Percentiles rank a stretch among this genome's conserved stretches.
These are phyloP conservation scores for Aquatica leii DNA, from an alignment of 2,888 invertebrate genomes.

Conservation along the genomic window DNA sequence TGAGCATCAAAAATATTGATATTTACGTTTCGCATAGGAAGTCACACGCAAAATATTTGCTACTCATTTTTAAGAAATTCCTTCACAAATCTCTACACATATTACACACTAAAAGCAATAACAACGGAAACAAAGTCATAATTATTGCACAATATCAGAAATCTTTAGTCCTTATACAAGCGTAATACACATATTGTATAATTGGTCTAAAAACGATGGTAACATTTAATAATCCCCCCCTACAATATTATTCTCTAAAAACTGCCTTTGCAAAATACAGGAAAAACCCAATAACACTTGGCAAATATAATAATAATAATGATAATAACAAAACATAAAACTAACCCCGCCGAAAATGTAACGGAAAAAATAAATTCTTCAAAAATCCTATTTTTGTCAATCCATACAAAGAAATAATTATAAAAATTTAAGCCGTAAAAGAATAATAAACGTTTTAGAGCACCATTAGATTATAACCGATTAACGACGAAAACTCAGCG, in stretches of 20 bases:
- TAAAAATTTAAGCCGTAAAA: conserved; percentile 8
- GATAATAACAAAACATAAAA: no score
- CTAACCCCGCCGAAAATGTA: background rate
- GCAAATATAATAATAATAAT: no score
- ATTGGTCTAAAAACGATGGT: conserved; percentile 22
- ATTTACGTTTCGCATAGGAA: conserved; percentile 29
- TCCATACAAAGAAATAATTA: no score
- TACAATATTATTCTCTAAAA: background rate
- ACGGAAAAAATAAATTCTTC: background rate
- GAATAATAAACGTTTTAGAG: conserved; percentile 14
- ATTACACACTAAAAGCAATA: conserved; percentile 31
- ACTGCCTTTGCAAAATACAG: background rate
- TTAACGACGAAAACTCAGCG: conserved; percentile 13
- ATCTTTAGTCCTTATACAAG: conserved; percentile 17
- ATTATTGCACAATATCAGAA: conserved; percentile 30
- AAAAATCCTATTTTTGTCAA: background rate
- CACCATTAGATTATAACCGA: conserved; percentile 31
- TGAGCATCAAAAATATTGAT: conserved; percentile 38
- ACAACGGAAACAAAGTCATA: conserved; percentile 21
- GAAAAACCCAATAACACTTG: background rate
- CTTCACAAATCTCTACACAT: conserved; percentile 19
- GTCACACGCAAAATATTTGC: conserved; percentile 32
- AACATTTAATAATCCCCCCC: conserved; percentile 19
- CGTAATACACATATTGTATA: conserved; percentile 16
- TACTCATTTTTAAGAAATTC: conserved; percentile 27